Evolutionary conservation across 2,113 vertebrate species (phyloP).

Genomic region (Todiramphus saurophagus): DNA sequence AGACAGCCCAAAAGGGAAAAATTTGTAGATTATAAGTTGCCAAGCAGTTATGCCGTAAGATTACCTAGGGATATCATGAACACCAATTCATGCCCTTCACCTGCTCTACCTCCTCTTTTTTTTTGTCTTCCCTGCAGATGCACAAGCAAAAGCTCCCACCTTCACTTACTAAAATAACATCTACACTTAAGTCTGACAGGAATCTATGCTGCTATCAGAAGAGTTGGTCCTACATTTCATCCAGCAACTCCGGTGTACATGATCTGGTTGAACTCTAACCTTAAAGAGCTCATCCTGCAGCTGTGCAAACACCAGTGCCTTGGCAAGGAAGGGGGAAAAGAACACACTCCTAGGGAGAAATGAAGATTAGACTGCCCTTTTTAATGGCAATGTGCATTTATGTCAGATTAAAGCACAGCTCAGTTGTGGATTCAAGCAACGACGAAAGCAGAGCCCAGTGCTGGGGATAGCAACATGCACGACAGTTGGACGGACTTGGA

Average conservation of each 20-base stretch:
- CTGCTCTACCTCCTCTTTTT: neutral
- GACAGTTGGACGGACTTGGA: neutral
- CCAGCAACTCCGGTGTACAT: neutral
- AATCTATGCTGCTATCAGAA: neutral
- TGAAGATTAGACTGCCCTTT: neutral
- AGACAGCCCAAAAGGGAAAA: neutral
- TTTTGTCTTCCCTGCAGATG: neutral
- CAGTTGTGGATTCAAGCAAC: neutral
- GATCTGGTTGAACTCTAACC: neutral
- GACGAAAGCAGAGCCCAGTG: neutral
- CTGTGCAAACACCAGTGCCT: slow-evolving; percentile 3
- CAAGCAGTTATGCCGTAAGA: neutral
- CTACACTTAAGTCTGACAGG: neutral
- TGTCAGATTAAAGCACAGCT: rapidly evolving
- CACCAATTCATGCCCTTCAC: neutral
- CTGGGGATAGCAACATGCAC: rapidly evolving
- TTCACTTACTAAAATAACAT: neutral
- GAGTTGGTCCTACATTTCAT: neutral
- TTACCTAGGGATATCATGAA: neutral
- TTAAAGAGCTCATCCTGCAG: neutral
- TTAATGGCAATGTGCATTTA: rapidly evolving
- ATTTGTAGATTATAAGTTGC: rapidly evolving
- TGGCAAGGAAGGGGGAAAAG: neutral
- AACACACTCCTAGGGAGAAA: neutral
- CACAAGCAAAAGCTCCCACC: neutral